Percentiles rank a stretch among this genome's conserved stretches.
These are phyloP conservation scores for Rhopilema esculentum DNA, from an alignment of 30 jellyfish, hydroid and myxozoan genomes.

Conservation along the genomic window DNA sequence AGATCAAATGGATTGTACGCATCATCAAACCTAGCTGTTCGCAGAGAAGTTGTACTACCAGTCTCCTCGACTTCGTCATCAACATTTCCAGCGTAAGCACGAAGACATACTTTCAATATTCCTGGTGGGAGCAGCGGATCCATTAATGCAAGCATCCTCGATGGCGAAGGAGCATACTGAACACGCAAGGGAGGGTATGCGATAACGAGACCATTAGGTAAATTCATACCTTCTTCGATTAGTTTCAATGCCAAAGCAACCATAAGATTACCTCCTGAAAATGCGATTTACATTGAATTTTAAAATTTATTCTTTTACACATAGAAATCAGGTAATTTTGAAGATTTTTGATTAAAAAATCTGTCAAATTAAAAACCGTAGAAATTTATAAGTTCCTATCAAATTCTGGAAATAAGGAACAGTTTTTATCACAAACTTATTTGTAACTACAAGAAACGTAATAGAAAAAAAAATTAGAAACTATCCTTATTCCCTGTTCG, in stretches of 20 bases:
- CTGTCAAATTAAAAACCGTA: neutral
- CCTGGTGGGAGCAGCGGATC: conserved; percentile 98
- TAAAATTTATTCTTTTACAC: no score
- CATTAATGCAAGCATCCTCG: conserved; percentile 94
- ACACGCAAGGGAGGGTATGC: conserved; percentile 97
- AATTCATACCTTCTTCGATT: conserved; percentile 81
- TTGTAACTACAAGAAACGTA: no score
- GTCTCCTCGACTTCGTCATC: conserved; percentile 35
- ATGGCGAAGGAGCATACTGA: conserved; percentile 91
- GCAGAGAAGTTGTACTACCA: conserved; percentile 32
- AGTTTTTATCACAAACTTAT: neutral
- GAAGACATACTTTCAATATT: conserved; percentile 83
- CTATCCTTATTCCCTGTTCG: no score
- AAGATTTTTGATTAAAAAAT: no score
- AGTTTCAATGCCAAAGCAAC: conserved; percentile 82
- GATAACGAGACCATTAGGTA: conserved; percentile 88
- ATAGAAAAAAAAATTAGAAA: no score
- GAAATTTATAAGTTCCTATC: neutral
- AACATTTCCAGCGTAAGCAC: conserved; percentile 87
- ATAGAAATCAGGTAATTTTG: no score
- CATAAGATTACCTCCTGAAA: conserved; percentile 90
- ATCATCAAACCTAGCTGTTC: conserved; percentile 67
- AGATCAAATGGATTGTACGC: conserved; percentile 86
- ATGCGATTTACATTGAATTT: neutral
- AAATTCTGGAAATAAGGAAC: neutral